Evolutionary conservation across 2,797 vertebrate genomes (phyloP).

Genomic region (Acanthiza pusilla): DNA sequence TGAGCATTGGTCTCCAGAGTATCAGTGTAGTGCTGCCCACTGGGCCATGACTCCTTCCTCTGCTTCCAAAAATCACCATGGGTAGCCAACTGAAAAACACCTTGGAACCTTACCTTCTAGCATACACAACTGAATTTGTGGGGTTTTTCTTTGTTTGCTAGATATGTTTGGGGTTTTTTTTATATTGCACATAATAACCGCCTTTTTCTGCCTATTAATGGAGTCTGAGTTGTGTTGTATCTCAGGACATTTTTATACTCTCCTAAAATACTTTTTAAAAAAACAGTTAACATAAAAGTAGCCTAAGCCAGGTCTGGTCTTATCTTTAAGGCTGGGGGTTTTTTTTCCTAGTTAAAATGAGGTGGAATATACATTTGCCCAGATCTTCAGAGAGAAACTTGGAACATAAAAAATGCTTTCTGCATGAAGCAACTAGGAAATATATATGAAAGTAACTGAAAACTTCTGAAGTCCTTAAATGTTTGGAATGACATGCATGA

Average conservation of each 20-base stretch:
- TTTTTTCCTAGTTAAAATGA: neutral
- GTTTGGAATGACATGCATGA: conserved; percentile 53
- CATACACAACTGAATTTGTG: neutral
- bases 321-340: neutral
- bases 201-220: neutral
- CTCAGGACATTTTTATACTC: neutral
- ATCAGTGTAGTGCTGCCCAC: neutral
- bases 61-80: neutral
- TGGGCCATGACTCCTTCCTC: neutral
- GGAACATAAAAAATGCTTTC: neutral
- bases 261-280: neutral
- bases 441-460: conserved; percentile 22
- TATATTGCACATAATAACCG: no score
- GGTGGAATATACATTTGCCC: neutral
- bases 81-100: no score
- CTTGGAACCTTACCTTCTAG: neutral
- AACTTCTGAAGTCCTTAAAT: conserved; percentile 48
- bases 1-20: neutral
- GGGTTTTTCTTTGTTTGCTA: neutral
- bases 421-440: neutral
- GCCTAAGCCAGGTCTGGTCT: neutral
- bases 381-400: neutral
- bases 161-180: neutral
- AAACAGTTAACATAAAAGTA: neutral
- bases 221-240: neutral